A percentile compares a stretch with the other conserved stretches of the same genome.
phyloP scores from a whole-genome alignment of 2,797 vertebrate species.

The Poliocrania exsul region DNA sequence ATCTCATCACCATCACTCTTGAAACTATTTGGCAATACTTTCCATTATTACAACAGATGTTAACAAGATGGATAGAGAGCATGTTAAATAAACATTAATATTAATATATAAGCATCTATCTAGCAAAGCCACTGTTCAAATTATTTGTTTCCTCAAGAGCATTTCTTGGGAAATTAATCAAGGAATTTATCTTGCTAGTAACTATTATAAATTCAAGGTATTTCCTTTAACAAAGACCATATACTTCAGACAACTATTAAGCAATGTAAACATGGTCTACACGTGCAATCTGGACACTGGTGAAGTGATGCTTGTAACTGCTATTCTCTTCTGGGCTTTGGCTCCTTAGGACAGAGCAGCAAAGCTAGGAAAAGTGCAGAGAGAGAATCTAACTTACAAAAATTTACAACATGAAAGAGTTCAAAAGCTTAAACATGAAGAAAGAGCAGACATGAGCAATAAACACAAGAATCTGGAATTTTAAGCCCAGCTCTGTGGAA shows the following conservation, averaged over 20 bases:
- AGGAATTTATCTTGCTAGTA: background rate
- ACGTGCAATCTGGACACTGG: background rate
- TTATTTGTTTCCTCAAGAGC: background rate
- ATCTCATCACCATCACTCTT: conserved; percentile 4
- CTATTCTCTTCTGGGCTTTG: background rate
- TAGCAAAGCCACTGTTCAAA: conserved; percentile 23
- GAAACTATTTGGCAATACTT: conserved; percentile 43
- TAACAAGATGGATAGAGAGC: conserved; percentile 23
- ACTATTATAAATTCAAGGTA: background rate
- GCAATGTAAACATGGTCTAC: background rate
- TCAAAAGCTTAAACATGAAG: background rate
- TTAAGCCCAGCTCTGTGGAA: background rate
- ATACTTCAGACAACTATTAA: background rate
- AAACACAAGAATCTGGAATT: background rate
- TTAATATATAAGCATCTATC: background rate
- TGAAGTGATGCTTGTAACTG: background rate
- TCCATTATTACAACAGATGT: conserved; percentile 34
- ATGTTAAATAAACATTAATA: conserved; percentile 34
- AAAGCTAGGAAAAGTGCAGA: background rate
- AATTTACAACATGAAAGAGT: background rate
- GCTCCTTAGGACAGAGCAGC: background rate
- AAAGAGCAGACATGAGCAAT: background rate
- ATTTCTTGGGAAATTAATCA: background rate
- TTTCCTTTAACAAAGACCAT: background rate
- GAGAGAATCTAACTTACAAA: background rate